These are phyloP conservation scores for Ametastegia equiseti DNA, from an alignment of 2,888 invertebrate species.

Conservation along the genomic window DNA sequence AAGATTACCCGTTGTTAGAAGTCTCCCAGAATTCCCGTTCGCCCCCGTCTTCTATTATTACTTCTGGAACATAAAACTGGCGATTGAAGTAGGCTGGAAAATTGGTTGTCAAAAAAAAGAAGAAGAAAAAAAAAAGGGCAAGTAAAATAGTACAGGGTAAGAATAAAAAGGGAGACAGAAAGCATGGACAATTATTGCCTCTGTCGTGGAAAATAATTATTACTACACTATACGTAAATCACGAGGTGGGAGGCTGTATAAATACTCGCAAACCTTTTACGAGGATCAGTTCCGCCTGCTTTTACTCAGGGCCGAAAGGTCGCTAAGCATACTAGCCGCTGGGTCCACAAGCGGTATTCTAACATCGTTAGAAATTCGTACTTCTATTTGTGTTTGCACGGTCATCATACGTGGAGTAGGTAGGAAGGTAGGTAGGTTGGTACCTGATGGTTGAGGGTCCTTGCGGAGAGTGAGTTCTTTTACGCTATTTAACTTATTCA, in stretches of 20 bases:
- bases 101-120: constrained; percentile 32
- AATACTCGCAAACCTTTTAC: neutral
- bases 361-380: constrained; percentile 41
- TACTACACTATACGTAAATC: neutral
- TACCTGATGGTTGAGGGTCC: neutral
- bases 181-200: neutral
- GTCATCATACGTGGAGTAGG: constrained; percentile 56
- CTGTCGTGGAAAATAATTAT: neutral
- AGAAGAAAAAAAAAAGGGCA: neutral
- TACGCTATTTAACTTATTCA: constrained; percentile 71
- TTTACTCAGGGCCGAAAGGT: neutral
- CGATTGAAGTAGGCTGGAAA: constrained; percentile 41
- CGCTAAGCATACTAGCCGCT: constrained; percentile 27
- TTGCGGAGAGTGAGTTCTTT: constrained; percentile 57
- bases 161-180: neutral
- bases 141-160: neutral
- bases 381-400: constrained; percentile 43
- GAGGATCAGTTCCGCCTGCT: constrained; percentile 27
- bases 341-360: constrained; percentile 30
- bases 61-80: constrained; percentile 33
- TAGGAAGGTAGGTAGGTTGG: constrained; percentile 19
- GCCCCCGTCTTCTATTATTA: constrained; percentile 17
- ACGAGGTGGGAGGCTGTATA: neutral
- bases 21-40: no score
- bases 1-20: constrained; percentile 45